These are phyloP conservation scores for Tachysurus fulvidraco DNA, from an alignment of 2,113 vertebrate genomes.

Conservation along the genomic window DNA sequence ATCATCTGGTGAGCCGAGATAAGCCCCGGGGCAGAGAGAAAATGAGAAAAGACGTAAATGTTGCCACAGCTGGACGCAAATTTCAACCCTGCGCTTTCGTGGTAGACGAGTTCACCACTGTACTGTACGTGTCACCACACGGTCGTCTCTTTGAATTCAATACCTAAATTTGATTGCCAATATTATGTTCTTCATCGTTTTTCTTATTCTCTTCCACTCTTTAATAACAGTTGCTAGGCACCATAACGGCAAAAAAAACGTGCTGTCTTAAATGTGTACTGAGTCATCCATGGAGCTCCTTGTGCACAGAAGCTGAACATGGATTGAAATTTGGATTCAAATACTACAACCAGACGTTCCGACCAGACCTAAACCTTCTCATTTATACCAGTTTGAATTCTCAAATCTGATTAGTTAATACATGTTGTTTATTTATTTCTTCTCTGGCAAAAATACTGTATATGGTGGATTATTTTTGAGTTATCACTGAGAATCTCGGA, in stretches of 20 bases:
- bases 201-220: not conserved
- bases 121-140: not conserved
- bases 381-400: not conserved
- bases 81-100: conserved; percentile 2
- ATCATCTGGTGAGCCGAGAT: conserved; percentile 18
- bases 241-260: not conserved
- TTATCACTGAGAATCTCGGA: too few relatives aligned
- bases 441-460: not conserved
- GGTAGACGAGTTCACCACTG: not conserved
- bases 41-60: not conserved
- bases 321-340: not conserved
- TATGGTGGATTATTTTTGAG: too few relatives aligned
- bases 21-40: not conserved
- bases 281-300: not conserved
- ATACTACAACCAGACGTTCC: not conserved
- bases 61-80: conserved; percentile 14
- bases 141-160: not conserved
- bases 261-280: not conserved
- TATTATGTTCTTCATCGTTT: not conserved
- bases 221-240: not conserved
- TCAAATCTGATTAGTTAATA: not conserved
- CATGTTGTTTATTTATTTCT: not conserved
- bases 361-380: not conserved
- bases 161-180: not conserved
- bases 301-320: not conserved